These are phyloP conservation scores for Anthophora plumipes DNA, from an alignment of 2,888 invertebrate species.

Conservation along the genomic window DNA sequence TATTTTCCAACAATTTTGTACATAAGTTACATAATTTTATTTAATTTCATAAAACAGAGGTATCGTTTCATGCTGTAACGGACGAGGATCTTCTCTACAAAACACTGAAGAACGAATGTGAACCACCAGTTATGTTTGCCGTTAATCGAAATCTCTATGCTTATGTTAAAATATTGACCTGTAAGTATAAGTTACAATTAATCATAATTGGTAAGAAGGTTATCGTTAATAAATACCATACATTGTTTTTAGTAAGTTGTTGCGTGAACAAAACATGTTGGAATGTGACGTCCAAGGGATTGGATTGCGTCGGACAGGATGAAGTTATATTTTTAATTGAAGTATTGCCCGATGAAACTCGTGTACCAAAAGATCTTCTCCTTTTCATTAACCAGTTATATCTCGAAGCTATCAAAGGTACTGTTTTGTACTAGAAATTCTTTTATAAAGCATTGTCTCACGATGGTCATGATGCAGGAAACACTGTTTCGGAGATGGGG, in stretches of 20 bases:
- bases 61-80: constrained; percentile 86
- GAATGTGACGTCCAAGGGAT: constrained; percentile 91
- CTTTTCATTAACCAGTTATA: constrained; percentile 90
- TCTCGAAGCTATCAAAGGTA: constrained; percentile 88
- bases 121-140: constrained; percentile 89
- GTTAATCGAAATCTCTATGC: constrained; percentile 91
- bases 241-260: constrained; percentile 88
- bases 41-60: constrained; percentile 81
- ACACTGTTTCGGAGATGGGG: constrained; percentile 89
- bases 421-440: neutral
- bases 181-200: constrained; percentile 86
- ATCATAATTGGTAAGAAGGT: neutral
- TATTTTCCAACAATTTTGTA: too few species aligned
- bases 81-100: constrained; percentile 87
- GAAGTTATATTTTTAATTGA: constrained; percentile 92
- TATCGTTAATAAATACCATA: neutral
- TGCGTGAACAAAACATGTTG: constrained; percentile 90
- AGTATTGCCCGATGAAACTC: constrained; percentile 87
- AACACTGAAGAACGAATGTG: constrained; percentile 86
- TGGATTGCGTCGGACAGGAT: constrained; percentile 93
- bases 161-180: constrained; percentile 89
- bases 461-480: constrained; percentile 85
- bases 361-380: constrained; percentile 90
- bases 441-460: neutral
- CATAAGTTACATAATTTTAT: neutral